A percentile compares a stretch with the other conserved stretches of the same genome.
Conservation (phyloP, 2,888 invertebrate species). For the Sipha maydis region DNA sequence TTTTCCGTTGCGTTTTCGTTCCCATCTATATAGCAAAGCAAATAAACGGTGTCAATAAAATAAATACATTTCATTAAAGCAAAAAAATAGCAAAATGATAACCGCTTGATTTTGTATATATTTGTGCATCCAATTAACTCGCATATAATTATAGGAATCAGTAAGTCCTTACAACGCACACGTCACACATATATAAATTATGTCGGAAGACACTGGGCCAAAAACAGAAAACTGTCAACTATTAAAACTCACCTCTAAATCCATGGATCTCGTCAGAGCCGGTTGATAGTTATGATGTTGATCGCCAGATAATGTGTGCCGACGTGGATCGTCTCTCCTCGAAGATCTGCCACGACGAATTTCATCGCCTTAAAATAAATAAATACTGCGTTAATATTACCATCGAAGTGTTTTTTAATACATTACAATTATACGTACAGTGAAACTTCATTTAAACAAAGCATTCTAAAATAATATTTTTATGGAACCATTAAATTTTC, state of each 20-base stretch:
- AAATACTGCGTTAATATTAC: background rate
- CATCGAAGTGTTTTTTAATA: too few relatives aligned
- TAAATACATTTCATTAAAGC: conserved; percentile 2
- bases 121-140: conserved; percentile 41
- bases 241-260: conserved; percentile 76
- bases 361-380: conserved; percentile 64
- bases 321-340: conserved; percentile 80
- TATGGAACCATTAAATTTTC: too few relatives aligned
- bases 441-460: too few relatives aligned
- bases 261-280: conserved; percentile 75
- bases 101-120: background rate
- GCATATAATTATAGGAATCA: background rate
- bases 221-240: background rate
- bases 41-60: conserved; percentile 50
- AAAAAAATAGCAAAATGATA: background rate
- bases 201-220: background rate
- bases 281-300: conserved; percentile 77
- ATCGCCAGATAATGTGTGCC: conserved; percentile 82
- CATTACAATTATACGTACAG: too few relatives aligned
- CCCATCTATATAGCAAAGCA: conserved; percentile 68
- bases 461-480: too few relatives aligned
- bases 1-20: conserved; percentile 69
- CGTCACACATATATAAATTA: background rate
- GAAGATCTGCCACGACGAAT: conserved; percentile 65
- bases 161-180: background rate